These are phyloP conservation scores for Oligia fasciuncula DNA, from an alignment of 2,888 invertebrate species.

Conservation along the genomic window DNA sequence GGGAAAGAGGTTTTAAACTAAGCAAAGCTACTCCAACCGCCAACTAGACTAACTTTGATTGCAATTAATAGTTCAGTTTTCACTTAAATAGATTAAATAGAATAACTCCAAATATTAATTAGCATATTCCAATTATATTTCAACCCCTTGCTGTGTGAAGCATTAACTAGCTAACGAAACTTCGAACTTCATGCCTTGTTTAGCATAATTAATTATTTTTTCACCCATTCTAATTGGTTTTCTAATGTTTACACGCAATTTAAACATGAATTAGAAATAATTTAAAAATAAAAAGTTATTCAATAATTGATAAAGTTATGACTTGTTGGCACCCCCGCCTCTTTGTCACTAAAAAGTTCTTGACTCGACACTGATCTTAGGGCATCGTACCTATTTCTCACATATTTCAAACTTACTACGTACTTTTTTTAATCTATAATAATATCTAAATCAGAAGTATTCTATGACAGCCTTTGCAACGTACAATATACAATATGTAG, in stretches of 20 bases:
- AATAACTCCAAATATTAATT: conserved; percentile 2
- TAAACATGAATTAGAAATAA: neutral
- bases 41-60: neutral
- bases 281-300: neutral
- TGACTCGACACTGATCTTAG: neutral
- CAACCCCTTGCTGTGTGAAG: neutral
- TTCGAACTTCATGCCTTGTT: neutral
- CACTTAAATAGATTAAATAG: neutral
- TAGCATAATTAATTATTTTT: neutral
- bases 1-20: neutral
- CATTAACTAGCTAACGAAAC: neutral
- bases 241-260: neutral
- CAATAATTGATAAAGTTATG: neutral
- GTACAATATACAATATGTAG: neutral
- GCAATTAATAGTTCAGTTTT: neutral
- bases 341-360: neutral
- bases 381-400: neutral
- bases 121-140: neutral
- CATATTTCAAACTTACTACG: neutral
- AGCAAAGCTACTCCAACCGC: neutral
- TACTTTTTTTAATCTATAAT: neutral
- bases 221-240: neutral
- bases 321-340: neutral
- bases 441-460: neutral
- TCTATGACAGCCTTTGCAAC: neutral